These are phyloP conservation scores for Picus viridis DNA, from an alignment of 2,797 vertebrate species.

Conservation along the genomic window DNA sequence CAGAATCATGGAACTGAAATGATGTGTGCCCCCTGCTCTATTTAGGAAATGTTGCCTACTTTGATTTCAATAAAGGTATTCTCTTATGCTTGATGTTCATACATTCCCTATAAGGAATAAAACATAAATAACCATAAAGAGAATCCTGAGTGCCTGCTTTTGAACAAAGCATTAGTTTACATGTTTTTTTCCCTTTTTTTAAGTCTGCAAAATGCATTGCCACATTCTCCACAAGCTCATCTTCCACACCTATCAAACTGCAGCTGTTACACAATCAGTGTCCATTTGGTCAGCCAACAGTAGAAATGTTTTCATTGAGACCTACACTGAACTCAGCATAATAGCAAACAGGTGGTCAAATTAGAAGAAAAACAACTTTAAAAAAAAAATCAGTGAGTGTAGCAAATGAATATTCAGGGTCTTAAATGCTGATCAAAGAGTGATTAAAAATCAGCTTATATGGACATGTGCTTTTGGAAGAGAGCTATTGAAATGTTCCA, in stretches of 20 bases:
- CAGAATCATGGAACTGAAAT: neutral
- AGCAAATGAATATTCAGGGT: neutral
- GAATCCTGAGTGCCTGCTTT: neutral
- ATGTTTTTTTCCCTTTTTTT: neutral
- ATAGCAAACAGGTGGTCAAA: constrained; percentile 61
- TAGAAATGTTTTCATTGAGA: constrained; percentile 57
- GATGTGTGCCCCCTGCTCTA: neutral
- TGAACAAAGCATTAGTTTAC: constrained; percentile 1
- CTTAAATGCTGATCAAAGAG: neutral
- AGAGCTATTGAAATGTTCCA: neutral
- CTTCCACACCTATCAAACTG: constrained; percentile 51
- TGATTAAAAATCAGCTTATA: neutral
- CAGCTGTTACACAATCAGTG: constrained; percentile 47
- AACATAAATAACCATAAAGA: neutral
- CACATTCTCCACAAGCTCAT: constrained; percentile 53
- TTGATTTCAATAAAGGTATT: neutral
- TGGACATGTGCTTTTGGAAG: neutral
- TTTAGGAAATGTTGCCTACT: neutral
- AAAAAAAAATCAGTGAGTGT: neutral
- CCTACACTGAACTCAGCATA: constrained; percentile 45
- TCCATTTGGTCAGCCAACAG: constrained; percentile 67
- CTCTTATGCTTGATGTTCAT: neutral
- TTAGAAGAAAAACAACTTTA: constrained; percentile 28
- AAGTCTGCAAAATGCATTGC: constrained; percentile 43
- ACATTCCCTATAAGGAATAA: neutral